Percentiles rank a stretch among this genome's conserved stretches.
phyloP scores from a whole-genome alignment of 2,797 vertebrate species.

The Siniperca obscura region DNA sequence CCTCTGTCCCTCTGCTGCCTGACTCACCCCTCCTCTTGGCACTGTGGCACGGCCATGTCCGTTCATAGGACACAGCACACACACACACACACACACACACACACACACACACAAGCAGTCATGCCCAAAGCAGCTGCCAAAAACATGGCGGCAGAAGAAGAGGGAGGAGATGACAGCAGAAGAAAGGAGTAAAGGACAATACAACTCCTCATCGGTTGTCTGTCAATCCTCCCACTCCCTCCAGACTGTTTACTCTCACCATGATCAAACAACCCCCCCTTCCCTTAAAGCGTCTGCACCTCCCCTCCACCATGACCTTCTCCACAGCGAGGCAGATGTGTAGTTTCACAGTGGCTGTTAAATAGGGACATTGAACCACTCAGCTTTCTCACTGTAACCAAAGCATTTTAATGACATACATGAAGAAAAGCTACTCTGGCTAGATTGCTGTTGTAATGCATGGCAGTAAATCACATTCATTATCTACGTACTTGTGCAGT shows the following conservation, averaged over 20 bases:
- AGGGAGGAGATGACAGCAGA: slow-evolving; percentile 33
- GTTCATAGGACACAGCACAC: slow-evolving; percentile 7
- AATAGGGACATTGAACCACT: slow-evolving; percentile 40
- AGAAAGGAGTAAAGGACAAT: slow-evolving; percentile 16
- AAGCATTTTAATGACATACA: slow-evolving; percentile 63
- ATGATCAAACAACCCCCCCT: background rate
- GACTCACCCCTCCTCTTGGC: background rate
- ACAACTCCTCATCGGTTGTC: background rate
- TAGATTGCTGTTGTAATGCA: slow-evolving; percentile 48
- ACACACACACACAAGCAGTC: slow-evolving; percentile 11
- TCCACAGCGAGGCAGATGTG: slow-evolving; percentile 38
- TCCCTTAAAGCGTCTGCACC: slow-evolving; percentile 10
- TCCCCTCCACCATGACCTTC: slow-evolving; percentile 32
- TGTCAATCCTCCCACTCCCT: slow-evolving; percentile 5
- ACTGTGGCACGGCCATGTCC: background rate
- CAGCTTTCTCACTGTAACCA: slow-evolving; percentile 51
- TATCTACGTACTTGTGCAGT: slow-evolving; percentile 41
- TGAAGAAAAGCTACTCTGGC: slow-evolving; percentile 40
- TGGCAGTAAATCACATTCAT: slow-evolving; percentile 59
- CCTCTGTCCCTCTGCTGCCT: slow-evolving; percentile 16
- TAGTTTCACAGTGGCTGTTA: slow-evolving; percentile 24
- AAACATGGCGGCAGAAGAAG: slow-evolving; percentile 9
- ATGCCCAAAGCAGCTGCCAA: slow-evolving; percentile 39
- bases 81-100: background rate
- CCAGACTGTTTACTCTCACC: slow-evolving; percentile 17